phyloP scores from a whole-genome alignment of 2,888 invertebrate genomes.

The Eledona agricola region DNA sequence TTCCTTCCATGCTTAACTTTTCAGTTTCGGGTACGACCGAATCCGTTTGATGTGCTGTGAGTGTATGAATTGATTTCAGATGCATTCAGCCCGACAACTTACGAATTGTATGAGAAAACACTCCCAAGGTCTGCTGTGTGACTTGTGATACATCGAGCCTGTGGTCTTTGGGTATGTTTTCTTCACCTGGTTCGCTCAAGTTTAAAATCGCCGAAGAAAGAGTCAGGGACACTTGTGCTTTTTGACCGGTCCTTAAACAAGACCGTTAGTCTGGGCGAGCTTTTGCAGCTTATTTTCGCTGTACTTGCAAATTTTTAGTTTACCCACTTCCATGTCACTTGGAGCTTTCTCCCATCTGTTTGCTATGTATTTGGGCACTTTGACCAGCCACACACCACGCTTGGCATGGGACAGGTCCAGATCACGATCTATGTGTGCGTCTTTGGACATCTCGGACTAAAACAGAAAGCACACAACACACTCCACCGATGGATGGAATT shows the following conservation, averaged over 20 bases:
- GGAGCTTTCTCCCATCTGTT: slow-evolving; percentile 93
- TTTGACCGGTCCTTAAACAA: slow-evolving; percentile 70
- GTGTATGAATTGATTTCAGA: slow-evolving; percentile 14
- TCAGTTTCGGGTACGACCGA: slow-evolving; percentile 79
- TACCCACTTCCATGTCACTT: slow-evolving; percentile 93
- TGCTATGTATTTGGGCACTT: slow-evolving; percentile 95
- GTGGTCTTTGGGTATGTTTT: slow-evolving; percentile 90
- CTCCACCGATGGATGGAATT: too few species aligned
- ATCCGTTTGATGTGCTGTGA: slow-evolving; percentile 70
- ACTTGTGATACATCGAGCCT: slow-evolving; percentile 91
- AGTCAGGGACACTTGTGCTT: slow-evolving; percentile 87
- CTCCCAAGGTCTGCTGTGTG: slow-evolving; percentile 89
- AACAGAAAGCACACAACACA: too few species aligned
- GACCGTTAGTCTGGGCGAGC: slow-evolving; percentile 3
- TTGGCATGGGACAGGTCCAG: slow-evolving; percentile 89
- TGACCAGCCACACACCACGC: slow-evolving; percentile 95
- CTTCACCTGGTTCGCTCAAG: slow-evolving; percentile 79
- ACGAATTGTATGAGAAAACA: slow-evolving; percentile 88
- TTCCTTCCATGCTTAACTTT: slow-evolving; percentile 89
- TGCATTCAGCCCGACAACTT: slow-evolving; percentile 57
- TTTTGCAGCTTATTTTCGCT: background rate
- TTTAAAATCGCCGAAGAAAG: slow-evolving; percentile 83
- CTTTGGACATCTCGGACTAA: slow-evolving; percentile 57
- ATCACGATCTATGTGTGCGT: slow-evolving; percentile 75
- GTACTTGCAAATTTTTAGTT: slow-evolving; percentile 86